phyloP scores from a whole-genome alignment of 2,113 vertebrate genomes.

The Myrmecobius fasciatus region DNA sequence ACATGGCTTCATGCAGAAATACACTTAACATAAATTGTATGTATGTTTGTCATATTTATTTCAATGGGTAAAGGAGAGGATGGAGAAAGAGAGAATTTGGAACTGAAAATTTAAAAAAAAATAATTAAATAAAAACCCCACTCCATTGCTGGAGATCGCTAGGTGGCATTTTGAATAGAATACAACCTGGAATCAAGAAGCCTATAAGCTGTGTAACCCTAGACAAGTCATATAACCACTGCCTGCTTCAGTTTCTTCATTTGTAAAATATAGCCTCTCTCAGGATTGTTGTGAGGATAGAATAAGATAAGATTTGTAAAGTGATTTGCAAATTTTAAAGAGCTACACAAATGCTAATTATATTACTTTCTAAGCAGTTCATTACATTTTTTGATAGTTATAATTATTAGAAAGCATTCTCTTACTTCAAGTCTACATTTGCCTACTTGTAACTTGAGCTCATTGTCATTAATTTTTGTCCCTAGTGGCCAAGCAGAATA shows the following conservation, averaged over 20 bases:
- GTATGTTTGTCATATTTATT: not conserved
- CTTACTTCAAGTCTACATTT: not conserved
- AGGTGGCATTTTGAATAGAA: not conserved
- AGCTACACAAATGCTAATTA: not conserved
- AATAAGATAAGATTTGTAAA: not conserved
- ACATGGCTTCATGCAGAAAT: not conserved
- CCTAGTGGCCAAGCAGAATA: not conserved
- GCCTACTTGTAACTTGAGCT: not conserved
- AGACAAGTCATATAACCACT: not conserved
- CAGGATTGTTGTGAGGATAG: not conserved
- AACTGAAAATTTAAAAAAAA: not conserved
- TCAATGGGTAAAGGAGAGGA: not conserved
- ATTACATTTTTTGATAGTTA: not conserved
- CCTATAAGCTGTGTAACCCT: not conserved
- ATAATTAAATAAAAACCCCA: not conserved
- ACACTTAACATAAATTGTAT: not conserved
- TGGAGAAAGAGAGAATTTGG: not conserved
- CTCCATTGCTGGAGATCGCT: not conserved
- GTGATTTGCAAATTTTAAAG: not conserved
- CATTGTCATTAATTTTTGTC: not conserved
- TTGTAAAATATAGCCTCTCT: not conserved
- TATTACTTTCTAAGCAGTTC: not conserved
- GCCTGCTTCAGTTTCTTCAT: not conserved
- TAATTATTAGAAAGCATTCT: not conserved
- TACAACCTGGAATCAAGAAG: not conserved